Conservation (phyloP, 2,113 vertebrate species). For the Chitala chitala region DNA sequence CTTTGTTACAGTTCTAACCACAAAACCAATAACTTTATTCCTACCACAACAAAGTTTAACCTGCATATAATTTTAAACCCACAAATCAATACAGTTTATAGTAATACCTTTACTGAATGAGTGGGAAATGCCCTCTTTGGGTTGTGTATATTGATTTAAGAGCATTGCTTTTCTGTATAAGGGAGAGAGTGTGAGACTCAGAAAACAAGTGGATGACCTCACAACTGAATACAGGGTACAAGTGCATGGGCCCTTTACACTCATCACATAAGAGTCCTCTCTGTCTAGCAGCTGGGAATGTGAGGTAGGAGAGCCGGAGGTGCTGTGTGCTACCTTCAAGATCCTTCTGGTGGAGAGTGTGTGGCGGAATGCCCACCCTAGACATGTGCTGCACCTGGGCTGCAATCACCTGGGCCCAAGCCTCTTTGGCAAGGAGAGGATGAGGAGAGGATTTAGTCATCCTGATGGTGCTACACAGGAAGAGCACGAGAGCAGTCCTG, state of each 20-base stretch:
- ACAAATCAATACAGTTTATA: constrained; percentile 12
- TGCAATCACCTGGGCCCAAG: background rate
- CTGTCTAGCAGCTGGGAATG: no score
- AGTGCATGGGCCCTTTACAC: no score
- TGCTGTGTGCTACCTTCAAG: no score
- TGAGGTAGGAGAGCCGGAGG: no score
- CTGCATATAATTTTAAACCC: background rate
- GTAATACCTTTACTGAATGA: background rate
- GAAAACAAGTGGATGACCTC: background rate
- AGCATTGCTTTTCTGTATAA: background rate
- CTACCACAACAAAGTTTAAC: constrained; percentile 2
- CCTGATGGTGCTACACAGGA: background rate
- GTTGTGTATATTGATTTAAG: constrained; percentile 3
- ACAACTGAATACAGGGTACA: background rate
- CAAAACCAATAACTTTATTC: background rate
- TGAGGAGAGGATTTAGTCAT: background rate
- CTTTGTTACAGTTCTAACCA: background rate
- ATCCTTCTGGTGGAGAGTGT: no score
- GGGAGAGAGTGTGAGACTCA: background rate
- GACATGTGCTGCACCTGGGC: no score
- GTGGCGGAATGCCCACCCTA: no score
- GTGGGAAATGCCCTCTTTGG: background rate
- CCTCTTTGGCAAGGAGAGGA: background rate
- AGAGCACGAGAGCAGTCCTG: background rate
- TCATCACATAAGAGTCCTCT: no score